Conservation (phyloP, 2,797 vertebrate genomes). For the Dendrocincla tyrannina region DNA sequence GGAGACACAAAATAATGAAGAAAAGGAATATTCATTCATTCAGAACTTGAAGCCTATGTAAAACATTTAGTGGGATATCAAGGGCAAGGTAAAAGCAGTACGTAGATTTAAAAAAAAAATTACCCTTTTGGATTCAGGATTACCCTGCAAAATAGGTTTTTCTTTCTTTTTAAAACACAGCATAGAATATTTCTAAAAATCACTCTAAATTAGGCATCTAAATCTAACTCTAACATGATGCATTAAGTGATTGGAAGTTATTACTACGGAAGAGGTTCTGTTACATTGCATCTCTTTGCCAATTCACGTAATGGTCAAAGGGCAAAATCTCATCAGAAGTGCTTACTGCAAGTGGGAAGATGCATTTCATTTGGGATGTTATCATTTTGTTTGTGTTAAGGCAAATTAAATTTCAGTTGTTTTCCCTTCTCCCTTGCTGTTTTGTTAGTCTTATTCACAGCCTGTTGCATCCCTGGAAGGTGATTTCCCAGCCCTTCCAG, state of each 20-base stretch:
- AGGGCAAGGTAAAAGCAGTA: background rate
- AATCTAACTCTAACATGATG: background rate
- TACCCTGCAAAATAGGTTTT: background rate
- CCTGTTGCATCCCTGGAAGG: background rate
- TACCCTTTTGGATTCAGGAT: background rate
- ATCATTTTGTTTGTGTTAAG: background rate
- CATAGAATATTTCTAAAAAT: background rate
- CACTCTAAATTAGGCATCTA: background rate
- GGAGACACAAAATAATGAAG: background rate
- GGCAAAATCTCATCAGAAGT: background rate
- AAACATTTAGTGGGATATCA: background rate
- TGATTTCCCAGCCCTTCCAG: background rate
- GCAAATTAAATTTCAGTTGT: background rate
- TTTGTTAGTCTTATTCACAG: background rate
- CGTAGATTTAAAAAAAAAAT: background rate
- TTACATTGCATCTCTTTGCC: background rate
- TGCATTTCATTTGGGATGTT: background rate
- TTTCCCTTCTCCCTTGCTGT: background rate
- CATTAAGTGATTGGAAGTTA: background rate
- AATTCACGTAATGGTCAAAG: background rate
- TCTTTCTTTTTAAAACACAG: background rate
- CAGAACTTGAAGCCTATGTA: background rate
- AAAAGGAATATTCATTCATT: background rate
- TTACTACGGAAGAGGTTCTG: background rate
- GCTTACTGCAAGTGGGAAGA: background rate